Evolutionary conservation across 2,888 invertebrate species (phyloP).

Genomic region (Capitulum mitella): DNA sequence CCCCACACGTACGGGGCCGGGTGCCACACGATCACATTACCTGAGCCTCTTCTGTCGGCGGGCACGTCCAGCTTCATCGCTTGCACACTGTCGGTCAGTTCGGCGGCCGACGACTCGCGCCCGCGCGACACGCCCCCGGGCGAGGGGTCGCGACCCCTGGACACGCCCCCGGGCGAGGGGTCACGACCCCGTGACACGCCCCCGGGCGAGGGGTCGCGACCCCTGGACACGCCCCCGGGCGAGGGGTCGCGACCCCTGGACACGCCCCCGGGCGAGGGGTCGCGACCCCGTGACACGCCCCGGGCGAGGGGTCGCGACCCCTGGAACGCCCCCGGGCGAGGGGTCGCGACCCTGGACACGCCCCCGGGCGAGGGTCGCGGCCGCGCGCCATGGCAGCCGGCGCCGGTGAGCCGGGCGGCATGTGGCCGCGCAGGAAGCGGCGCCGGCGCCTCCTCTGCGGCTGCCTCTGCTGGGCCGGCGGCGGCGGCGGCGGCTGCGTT

Average conservation of each 20-base stretch:
- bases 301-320: not conserved
- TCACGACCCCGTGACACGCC: not conserved
- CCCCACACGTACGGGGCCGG: not conserved
- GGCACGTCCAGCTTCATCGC: not conserved
- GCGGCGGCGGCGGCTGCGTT: conserved; percentile 47
- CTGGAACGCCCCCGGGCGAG: not conserved
- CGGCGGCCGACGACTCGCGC: not conserved
- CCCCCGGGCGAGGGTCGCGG: not conserved
- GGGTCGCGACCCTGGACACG: not conserved
- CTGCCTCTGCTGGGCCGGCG: conserved; percentile 30
- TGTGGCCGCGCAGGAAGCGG: not conserved
- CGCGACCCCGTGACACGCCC: not conserved
- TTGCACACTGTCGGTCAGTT: not conserved
- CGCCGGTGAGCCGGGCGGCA: conserved; percentile 12
- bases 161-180: not conserved
- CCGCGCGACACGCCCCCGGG: not conserved
- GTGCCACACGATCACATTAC: conserved; percentile 5
- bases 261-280: not conserved
- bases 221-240: not conserved
- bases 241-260: not conserved
- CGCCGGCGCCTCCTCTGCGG: conserved; percentile 30
- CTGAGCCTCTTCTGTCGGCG: not conserved
- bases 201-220: not conserved
- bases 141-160: not conserved
- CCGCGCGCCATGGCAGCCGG: not conserved